Base-by-base conservation (phyloP, 2,113 vertebrate species). In the Blennius ocellaris region DNA sequence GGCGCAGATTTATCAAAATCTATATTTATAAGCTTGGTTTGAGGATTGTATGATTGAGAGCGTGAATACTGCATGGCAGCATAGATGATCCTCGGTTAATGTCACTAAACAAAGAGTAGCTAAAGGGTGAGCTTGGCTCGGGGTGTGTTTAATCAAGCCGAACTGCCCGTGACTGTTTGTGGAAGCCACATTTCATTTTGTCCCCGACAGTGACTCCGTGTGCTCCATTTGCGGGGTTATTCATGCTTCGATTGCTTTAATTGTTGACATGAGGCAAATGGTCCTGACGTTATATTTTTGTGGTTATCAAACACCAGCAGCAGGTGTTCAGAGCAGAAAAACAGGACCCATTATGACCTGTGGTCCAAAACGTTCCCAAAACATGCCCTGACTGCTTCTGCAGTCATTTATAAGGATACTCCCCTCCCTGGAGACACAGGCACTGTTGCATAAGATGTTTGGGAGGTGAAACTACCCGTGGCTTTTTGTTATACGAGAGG, bases 251-350 rank as follows among this genome's bases (percentile, higher is more conserved):
- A 11, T 11, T 14, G 43, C 41, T 21, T 40, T 5, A 30, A 15
- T 44, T 16, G n/a, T 16, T 50, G 14, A 49, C 37, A 16, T 15
- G 8, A 37, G 14, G 38, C 54, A 57, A 45, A 71, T 61, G 50
- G 36, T n/a, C 8, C 11, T 6, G 39, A 21, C 41, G 41, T 38
- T 6, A 59, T 37, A 37, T 69, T 74, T 8, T 0, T 57, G 47
- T 37, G 38, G 48, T 47, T n/a, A 38, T 69, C 37, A 60, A 62
- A 72, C 15, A 63, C 9, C 37, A 67, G 60, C 15, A 63, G 12
- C 37, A 67, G 60, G 8, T 16, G 17, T 43, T 65, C 54, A 53
- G 47, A 50, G 50, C 11, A 47, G 14, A 39, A 52, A 69, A 47
- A 5, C 14, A 14, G 7, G 7, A 61, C 41, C 6, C 21, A 4